Evolutionary conservation across 2,113 vertebrate genomes (phyloP), one percentile per base, ranked within the genome.

Genomic region (Muntiacus muntjak): DNA sequence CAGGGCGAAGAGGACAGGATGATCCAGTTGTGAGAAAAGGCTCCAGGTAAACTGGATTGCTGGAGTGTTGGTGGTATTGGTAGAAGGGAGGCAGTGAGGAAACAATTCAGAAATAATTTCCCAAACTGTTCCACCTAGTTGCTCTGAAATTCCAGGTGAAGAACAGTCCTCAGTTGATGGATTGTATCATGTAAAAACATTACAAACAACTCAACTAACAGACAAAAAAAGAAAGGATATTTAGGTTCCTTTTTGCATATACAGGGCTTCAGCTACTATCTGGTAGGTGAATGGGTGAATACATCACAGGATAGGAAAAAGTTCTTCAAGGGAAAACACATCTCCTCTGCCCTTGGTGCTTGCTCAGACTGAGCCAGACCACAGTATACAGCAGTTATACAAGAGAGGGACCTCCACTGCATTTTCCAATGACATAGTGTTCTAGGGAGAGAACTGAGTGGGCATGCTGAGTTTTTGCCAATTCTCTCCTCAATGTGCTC

Each of bases 341-440:
- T 76, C 17, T 64, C 17, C 33, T 74, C 62, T 90, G 47, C 28
- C 55, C 17, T 47, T 52, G 57, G 23, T 82, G 9, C 52, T 76
- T 83, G 23, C 82, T 95, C 85, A 93, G 54, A 85, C 67, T 67
- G 23, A 98, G 36, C 76, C 12, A 85, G 81, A 91, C 8, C 87
- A 93, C 58, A 88, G 8, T 67, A 71, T 30, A 21, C 1, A 50
- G 57, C 25, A 96, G 58, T 47, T 87, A 54, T 52, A 52, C 45
- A 78, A 89, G 26, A 92, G 93, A 92, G 60, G 45, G 45, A 45
- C 67, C 67, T 91, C 33, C 8, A 6, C 1, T 94, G 47, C 40
- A 71, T 96, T 92, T 97, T 62, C 91, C 96, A 97, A 96, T 78
- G 79, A 87, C 92, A 89, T 0, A 93, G 64, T 64, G 40, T 83